These are phyloP conservation scores for Aphidius colemani DNA, from an alignment of 2,888 invertebrate genomes.

Conservation along the genomic window DNA sequence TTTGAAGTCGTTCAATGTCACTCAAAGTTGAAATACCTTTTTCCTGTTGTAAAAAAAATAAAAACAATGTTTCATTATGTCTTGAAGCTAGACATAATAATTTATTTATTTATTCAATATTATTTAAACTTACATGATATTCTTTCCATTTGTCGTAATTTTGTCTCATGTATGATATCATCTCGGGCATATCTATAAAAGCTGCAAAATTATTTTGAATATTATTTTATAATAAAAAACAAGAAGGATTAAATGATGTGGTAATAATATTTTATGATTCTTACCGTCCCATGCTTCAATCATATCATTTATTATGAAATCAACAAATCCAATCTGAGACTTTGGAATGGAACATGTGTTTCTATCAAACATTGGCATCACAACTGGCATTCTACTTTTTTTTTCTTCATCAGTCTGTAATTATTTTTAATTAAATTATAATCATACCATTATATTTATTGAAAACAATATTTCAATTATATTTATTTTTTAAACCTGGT, in stretches of 20 bases:
- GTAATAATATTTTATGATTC: slow-evolving; percentile 35
- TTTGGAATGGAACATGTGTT: slow-evolving; percentile 94
- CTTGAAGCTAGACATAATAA: slow-evolving; percentile 1
- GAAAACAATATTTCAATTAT: slow-evolving; percentile 7
- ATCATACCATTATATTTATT: slow-evolving; percentile 6
- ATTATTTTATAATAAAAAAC: slow-evolving; percentile 15
- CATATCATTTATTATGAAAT: slow-evolving; percentile 97
- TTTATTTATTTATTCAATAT: not conserved
- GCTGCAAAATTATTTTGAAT: slow-evolving; percentile 59
- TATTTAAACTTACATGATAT: slow-evolving; percentile 64
- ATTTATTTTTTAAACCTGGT: slow-evolving; percentile 65
- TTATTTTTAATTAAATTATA: not conserved
- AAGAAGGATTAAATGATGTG: slow-evolving; percentile 10
- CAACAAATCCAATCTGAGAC: slow-evolving; percentile 96
- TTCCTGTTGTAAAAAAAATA: slow-evolving; percentile 52
- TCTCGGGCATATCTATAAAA: slow-evolving; percentile 91
- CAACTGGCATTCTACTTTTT: slow-evolving; percentile 83
- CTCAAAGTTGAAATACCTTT: slow-evolving; percentile 75
- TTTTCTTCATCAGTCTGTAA: slow-evolving; percentile 93
- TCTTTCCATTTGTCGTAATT: slow-evolving; percentile 94
- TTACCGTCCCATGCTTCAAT: slow-evolving; percentile 95
- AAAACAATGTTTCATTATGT: not conserved
- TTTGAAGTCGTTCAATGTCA: slow-evolving; percentile 66
- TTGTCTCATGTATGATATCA: slow-evolving; percentile 79
- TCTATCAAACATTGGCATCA: slow-evolving; percentile 98